A percentile compares a stretch with the other conserved stretches of the same genome.
phyloP scores from a whole-genome alignment of 2,797 vertebrate species.

The Phataginus tetradactyla region DNA sequence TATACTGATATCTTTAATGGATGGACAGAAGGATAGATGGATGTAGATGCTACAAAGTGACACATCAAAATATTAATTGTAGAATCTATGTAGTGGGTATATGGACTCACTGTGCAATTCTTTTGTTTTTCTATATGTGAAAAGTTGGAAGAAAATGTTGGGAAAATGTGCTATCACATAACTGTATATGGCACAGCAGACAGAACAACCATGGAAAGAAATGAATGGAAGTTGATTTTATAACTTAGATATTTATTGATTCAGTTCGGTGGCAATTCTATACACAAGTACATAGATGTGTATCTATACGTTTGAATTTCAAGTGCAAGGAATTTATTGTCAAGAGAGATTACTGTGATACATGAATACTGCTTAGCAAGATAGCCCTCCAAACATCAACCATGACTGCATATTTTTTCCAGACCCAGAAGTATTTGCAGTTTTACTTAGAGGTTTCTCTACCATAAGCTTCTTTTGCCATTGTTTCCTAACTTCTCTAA shows the following conservation, averaged over 20 bases:
- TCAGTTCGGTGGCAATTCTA: not conserved
- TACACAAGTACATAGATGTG: not conserved
- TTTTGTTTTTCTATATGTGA: not conserved
- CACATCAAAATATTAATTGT: not conserved
- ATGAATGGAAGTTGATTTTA: not conserved
- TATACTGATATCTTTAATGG: not conserved
- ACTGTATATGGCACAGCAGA: not conserved
- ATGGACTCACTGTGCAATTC: not conserved
- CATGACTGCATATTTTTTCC: not conserved
- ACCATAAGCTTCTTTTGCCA: not conserved
- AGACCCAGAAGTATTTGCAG: not conserved
- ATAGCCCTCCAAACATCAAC: not conserved
- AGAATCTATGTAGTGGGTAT: not conserved
- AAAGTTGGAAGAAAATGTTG: not conserved
- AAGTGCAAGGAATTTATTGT: not conserved
- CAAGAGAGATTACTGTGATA: not conserved
- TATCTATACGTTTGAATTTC: not conserved
- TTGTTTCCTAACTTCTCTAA: slow-evolving; percentile 33
- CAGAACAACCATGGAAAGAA: not conserved
- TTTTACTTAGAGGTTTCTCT: not conserved
- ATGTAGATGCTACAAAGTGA: not conserved
- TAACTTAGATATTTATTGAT: not conserved
- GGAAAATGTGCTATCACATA: not conserved
- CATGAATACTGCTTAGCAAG: not conserved
- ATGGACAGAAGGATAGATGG: not conserved